Percentiles rank a stretch among this genome's conserved stretches.
phyloP scores from a whole-genome alignment of 2,113 vertebrate genomes.

The Amphiprion percula region DNA sequence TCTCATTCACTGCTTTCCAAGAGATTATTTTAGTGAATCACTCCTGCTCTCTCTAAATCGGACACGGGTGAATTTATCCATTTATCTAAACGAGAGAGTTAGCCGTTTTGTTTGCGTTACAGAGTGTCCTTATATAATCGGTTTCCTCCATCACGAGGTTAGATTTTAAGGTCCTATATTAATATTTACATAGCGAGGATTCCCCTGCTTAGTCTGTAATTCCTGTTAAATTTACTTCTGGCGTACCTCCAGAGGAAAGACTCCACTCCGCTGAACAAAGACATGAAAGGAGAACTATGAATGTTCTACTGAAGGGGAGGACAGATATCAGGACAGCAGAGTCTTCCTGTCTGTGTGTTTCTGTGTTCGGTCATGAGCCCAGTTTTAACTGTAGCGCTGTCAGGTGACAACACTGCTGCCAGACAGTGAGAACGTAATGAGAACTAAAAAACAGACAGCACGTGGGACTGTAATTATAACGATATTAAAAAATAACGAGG shows the following conservation, averaged over 20 bases:
- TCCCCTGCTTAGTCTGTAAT: constrained; percentile 16
- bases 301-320: constrained; percentile 22
- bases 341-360: background rate
- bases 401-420: constrained; percentile 33
- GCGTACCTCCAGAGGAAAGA: background rate
- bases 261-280: constrained; percentile 1
- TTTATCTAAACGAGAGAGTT: constrained; percentile 8
- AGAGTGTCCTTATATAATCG: constrained; percentile 44
- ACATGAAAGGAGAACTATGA: constrained; percentile 1
- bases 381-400: background rate
- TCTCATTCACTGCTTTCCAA: constrained; percentile 46
- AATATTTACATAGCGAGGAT: constrained; percentile 75
- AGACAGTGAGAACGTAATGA: background rate
- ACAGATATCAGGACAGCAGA: background rate
- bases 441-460: background rate
- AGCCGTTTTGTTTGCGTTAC: constrained; percentile 37
- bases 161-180: constrained; percentile 47
- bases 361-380: background rate
- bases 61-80: background rate
- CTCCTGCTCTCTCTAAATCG: constrained; percentile 4
- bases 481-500: constrained; percentile 14
- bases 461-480: background rate
- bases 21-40: constrained; percentile 8
- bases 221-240: constrained; percentile 54
- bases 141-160: constrained; percentile 23